A percentile compares a stretch with the other conserved stretches of the same genome.
These are phyloP conservation scores for Parus major DNA, from an alignment of 2,113 vertebrate species.

Conservation along the genomic window DNA sequence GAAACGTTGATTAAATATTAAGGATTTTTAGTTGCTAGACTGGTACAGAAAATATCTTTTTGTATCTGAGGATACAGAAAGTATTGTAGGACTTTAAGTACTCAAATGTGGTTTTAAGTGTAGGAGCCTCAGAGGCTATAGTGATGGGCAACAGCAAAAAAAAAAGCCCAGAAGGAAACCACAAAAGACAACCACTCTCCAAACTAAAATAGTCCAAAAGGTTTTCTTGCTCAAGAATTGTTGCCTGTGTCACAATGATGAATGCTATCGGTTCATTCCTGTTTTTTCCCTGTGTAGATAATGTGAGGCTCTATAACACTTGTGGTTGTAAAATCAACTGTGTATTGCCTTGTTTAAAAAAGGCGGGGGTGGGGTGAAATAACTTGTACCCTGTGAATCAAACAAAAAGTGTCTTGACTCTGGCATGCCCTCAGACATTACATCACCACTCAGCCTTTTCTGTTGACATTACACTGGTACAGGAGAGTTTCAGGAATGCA, in stretches of 20 bases:
- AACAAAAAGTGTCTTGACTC: constrained; percentile 70
- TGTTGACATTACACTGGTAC: constrained; percentile 75
- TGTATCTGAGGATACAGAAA: not conserved
- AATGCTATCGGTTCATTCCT: not conserved
- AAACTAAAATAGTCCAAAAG: not conserved
- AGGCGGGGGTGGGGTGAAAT: not conserved
- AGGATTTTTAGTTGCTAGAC: not conserved
- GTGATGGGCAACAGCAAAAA: not conserved
- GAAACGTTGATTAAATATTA: not conserved
- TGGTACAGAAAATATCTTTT: not conserved
- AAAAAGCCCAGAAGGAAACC: not conserved
- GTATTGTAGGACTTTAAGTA: not conserved
- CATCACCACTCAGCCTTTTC: constrained; percentile 77
- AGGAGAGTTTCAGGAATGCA: constrained; percentile 68
- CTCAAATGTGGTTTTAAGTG: not conserved
- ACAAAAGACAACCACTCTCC: not conserved
- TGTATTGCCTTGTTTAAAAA: constrained; percentile 1
- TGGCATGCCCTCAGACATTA: constrained; percentile 81
- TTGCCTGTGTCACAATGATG: not conserved
- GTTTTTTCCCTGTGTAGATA: constrained; percentile 11
- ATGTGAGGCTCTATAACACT: not conserved
- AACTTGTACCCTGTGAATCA: constrained; percentile 55
- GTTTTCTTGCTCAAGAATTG: not conserved
- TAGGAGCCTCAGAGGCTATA: not conserved
- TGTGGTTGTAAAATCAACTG: constrained; percentile 29